A percentile compares a stretch with the other conserved stretches of the same genome.
These are phyloP conservation scores for Tetanocera ferruginea DNA, from an alignment of 2,888 invertebrate genomes.

Conservation along the genomic window DNA sequence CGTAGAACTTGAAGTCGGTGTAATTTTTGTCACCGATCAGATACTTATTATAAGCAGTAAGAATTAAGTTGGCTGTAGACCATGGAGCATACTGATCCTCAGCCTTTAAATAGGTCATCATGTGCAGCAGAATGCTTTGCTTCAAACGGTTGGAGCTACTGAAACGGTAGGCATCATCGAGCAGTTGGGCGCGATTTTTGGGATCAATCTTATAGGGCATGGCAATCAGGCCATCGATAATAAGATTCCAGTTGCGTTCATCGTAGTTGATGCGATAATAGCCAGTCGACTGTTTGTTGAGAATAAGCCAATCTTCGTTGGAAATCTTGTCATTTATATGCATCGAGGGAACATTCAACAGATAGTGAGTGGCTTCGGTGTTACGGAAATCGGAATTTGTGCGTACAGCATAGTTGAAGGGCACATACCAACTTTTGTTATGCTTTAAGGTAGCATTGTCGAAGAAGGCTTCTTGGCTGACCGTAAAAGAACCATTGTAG, in stretches of 20 bases:
- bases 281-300: constrained; percentile 67
- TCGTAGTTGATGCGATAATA: constrained; percentile 82
- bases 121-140: constrained; percentile 55
- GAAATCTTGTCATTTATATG: constrained; percentile 42
- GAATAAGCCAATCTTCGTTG: constrained; percentile 61
- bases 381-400: constrained; percentile 61
- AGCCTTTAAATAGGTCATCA: constrained; percentile 61
- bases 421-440: constrained; percentile 61
- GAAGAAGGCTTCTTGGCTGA: constrained; percentile 71
- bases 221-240: constrained; percentile 75
- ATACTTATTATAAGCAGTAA: constrained; percentile 57
- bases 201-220: constrained; percentile 78
- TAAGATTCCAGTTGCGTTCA: constrained; percentile 75
- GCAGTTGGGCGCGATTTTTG: constrained; percentile 86
- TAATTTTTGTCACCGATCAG: constrained; percentile 59
- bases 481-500: constrained; percentile 70
- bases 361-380: constrained; percentile 59
- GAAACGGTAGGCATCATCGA: constrained; percentile 80
- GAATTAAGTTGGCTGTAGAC: constrained; percentile 57
- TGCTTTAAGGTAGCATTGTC: constrained; percentile 44
- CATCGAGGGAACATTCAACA: constrained; percentile 48
- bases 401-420: constrained; percentile 61
- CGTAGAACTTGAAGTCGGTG: constrained; percentile 53
- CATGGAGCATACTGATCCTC: constrained; percentile 67
- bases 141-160: constrained; percentile 53